Evolutionary conservation across 2,113 vertebrate genomes (phyloP), one percentile per base, ranked within the genome.

Genomic region (Pelecanus crispus): DNA sequence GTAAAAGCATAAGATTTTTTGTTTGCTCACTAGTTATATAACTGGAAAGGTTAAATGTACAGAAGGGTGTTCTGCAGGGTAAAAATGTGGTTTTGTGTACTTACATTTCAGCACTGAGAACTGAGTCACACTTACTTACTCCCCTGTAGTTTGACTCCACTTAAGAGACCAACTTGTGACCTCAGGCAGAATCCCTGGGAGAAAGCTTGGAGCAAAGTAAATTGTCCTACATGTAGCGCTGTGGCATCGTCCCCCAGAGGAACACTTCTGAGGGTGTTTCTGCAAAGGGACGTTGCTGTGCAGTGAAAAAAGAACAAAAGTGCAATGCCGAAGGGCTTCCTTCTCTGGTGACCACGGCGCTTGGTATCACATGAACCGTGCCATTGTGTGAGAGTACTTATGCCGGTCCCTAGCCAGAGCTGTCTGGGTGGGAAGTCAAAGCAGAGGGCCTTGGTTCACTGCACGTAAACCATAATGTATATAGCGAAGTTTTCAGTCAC

Each of bases 391-490:
- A 80, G 31, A 28, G 17, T 21, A 8, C 36, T 77, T 20, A 44
- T 4, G 4, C 15, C 14, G 34, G 34, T 31, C 47, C 31, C 36
- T 31, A 68, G 61, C 15, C 40, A 29, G 13, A 3, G 4, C 56
- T 79, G 34, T 17, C 26, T 0, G 1, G 18, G 24, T 55, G 34
- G 15, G 25, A 70, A 40, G 4, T 42, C 74, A 88, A 66, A 79
- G 71, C 11, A 38, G 40, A 74, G 5, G 7, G 29, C 14, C 16
- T 66, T 62, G 36, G 17, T 38, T 71, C 38, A 17, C 45, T 66
- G 18, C 34, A n/a, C 0, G 0, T 49, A 28, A 79, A 25, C 28
- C 4, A 2, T 20, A 24, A 36, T 1, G 1, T 34, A 8, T 4
- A 9, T 9, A 77, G 72, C 1, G 2, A 91, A 77, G 17, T 16